Percentiles rank a stretch among this genome's conserved stretches.
Evolutionary conservation across 2,113 vertebrate genomes (phyloP).

Genomic region (Hirundichthys speculiger): DNA sequence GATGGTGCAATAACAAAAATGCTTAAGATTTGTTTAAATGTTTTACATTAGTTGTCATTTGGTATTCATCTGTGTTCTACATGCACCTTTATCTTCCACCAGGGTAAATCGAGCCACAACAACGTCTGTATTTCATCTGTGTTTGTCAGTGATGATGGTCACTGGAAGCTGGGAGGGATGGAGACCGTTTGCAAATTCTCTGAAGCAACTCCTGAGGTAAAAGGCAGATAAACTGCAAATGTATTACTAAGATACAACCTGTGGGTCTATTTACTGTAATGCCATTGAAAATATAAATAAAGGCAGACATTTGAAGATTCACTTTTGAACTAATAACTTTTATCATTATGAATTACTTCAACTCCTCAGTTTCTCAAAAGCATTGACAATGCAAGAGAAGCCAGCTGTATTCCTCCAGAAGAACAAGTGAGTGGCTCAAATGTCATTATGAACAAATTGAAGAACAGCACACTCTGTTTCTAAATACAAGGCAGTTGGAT

Average conservation of each 20-base stretch:
- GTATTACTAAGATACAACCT: neutral
- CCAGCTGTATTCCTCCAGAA: slow-evolving; percentile 86
- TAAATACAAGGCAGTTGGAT: neutral
- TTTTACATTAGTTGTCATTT: neutral
- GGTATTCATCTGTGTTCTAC: neutral
- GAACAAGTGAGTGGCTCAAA: slow-evolving; percentile 82
- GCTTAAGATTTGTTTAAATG: neutral
- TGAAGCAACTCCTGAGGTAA: slow-evolving; percentile 92
- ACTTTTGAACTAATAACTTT: too few species aligned
- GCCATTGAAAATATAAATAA: neutral
- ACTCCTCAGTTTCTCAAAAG: slow-evolving; percentile 87
- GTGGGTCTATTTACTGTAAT: neutral
- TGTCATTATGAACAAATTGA: neutral
- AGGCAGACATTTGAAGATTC: neutral
- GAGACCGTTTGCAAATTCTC: slow-evolving; percentile 92
- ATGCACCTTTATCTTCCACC: slow-evolving; percentile 10
- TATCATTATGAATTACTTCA: slow-evolving; percentile 3
- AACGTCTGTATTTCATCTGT: slow-evolving; percentile 92
- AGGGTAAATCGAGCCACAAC: slow-evolving; percentile 97
- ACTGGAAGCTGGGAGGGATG: slow-evolving; percentile 98
- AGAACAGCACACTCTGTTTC: neutral
- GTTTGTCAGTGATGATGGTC: slow-evolving; percentile 95
- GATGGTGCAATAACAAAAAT: too few species aligned
- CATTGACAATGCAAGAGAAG: slow-evolving; percentile 84
- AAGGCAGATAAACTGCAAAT: slow-evolving; percentile 2